phyloP scores from a whole-genome alignment of 2,888 invertebrate species.

The Dolichopus griseipennis region DNA sequence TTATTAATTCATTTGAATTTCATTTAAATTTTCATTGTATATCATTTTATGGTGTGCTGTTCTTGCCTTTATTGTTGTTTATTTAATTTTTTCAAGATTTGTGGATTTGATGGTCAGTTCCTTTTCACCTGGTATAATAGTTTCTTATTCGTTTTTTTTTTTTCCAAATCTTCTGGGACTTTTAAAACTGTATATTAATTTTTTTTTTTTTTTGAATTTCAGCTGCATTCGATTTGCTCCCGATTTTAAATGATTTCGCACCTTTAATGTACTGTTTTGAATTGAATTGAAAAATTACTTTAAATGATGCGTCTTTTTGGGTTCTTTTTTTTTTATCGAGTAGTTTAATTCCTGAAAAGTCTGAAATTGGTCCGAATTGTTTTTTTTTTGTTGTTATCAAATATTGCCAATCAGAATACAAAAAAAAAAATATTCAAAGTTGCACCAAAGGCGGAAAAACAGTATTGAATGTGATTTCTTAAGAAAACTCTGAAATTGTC shows the following conservation, averaged over 20 bases:
- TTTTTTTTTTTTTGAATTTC: neutral
- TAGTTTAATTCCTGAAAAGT: neutral
- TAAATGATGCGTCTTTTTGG: too few species aligned
- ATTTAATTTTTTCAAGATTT: too few species aligned
- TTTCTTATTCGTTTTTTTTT: neutral
- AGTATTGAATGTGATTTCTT: neutral
- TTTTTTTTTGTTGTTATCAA: neutral
- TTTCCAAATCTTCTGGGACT: too few species aligned
- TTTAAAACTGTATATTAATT: neutral
- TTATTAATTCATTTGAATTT: conserved; percentile 1
- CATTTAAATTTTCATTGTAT: neutral
- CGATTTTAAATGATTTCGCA: neutral
- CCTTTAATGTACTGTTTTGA: too few species aligned
- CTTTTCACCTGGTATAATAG: neutral
- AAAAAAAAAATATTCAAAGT: neutral
- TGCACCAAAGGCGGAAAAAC: too few species aligned
- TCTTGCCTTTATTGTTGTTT: too few species aligned
- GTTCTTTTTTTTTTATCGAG: neutral
- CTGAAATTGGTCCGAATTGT: too few species aligned
- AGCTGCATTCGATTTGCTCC: neutral
- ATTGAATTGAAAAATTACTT: too few species aligned
- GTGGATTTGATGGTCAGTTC: too few species aligned
- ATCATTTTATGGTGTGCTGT: neutral
- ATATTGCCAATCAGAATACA: neutral
- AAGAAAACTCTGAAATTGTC: neutral